phyloP scores from a whole-genome alignment of 92 coral and sea anemone genomes.

The Phenganax stokvisi region DNA sequence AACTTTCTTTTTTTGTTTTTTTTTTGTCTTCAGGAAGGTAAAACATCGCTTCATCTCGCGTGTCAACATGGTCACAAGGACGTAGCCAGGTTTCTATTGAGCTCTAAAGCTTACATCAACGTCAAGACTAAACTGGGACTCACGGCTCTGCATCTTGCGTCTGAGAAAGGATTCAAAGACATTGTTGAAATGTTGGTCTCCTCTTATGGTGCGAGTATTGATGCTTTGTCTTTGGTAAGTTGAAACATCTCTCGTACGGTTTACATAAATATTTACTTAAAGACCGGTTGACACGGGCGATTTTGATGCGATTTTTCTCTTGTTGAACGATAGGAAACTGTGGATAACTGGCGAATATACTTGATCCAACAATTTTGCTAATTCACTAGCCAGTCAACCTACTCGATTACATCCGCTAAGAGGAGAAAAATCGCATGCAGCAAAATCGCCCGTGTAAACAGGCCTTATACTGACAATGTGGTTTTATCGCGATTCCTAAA shows the following conservation, averaged over 20 bases:
- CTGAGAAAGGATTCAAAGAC: slow-evolving; percentile 83
- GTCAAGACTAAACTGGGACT: slow-evolving; percentile 94
- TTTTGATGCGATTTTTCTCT: too few relatives aligned
- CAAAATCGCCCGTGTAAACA: too few relatives aligned
- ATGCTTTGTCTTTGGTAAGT: slow-evolving; percentile 90
- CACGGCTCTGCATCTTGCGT: slow-evolving; percentile 88
- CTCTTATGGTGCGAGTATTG: slow-evolving; percentile 77
- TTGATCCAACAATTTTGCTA: too few relatives aligned
- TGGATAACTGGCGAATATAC: too few relatives aligned
- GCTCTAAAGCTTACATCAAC: slow-evolving; percentile 86
- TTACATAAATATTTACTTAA: too few relatives aligned
- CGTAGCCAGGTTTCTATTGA: slow-evolving; percentile 74
- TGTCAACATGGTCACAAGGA: slow-evolving; percentile 91
- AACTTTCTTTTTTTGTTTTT: neutral
- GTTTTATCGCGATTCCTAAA: too few relatives aligned
- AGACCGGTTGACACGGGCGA: too few relatives aligned
- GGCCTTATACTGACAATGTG: neutral
- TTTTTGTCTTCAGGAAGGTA: slow-evolving; percentile 61
- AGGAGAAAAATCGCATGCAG: too few relatives aligned
- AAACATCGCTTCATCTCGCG: slow-evolving; percentile 79
- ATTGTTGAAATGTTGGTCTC: slow-evolving; percentile 82
- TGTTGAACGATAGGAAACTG: too few relatives aligned
- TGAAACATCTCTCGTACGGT: neutral
- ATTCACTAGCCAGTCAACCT: too few relatives aligned
- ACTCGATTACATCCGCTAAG: too few relatives aligned